phyloP scores from a whole-genome alignment of 2,113 vertebrate genomes.

The Australoheros scitulus region DNA sequence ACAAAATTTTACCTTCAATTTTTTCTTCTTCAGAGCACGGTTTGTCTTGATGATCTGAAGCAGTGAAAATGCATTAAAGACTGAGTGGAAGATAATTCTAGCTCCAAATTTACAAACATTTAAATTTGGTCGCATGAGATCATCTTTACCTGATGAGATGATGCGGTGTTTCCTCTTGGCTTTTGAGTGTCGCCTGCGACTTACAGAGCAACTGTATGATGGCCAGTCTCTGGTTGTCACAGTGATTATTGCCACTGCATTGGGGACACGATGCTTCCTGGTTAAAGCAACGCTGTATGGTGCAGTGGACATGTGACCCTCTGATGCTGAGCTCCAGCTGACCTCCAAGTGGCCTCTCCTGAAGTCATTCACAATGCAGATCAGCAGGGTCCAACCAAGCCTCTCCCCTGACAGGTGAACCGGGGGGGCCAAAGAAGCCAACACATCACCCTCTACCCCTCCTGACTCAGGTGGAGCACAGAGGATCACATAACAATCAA shows the following conservation, averaged over 20 bases:
- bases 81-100: neutral
- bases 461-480: conserved; percentile 27
- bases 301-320: neutral
- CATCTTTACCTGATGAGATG: conserved; percentile 38
- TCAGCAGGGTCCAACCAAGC: conserved; percentile 75
- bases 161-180: conserved; percentile 32
- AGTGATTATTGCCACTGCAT: conserved; percentile 57
- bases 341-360: conserved; percentile 70
- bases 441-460: conserved; percentile 48
- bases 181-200: conserved; percentile 49
- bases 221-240: conserved; percentile 74
- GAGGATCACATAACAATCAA: neutral
- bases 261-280: conserved; percentile 46
- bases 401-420: conserved; percentile 73
- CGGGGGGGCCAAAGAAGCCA: conserved; percentile 70
- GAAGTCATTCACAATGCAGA: conserved; percentile 79
- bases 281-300: conserved; percentile 47
- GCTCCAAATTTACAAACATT: neutral
- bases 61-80: neutral
- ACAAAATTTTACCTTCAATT: conserved; percentile 26
- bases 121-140: neutral
- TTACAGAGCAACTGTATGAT: conserved; percentile 76
- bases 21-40: conserved; percentile 44
- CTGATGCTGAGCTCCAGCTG: conserved; percentile 72
- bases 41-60: conserved; percentile 47